Conservation (phyloP, 2,113 vertebrate genomes). For the Willisornis vidua region DNA sequence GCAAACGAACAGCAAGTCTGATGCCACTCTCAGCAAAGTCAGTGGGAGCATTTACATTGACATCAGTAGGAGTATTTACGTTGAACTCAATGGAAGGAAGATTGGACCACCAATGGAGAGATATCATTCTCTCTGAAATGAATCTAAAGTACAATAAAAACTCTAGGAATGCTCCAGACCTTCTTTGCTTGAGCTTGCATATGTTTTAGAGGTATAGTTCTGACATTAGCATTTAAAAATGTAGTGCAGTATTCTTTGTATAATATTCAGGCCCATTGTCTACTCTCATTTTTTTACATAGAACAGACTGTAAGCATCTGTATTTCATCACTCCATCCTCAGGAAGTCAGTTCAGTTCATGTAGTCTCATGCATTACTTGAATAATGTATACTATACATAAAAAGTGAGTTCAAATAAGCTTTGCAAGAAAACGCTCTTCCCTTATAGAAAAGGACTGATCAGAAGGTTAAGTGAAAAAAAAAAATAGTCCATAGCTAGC, state of each 20-base stretch:
- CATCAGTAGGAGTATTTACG: neutral
- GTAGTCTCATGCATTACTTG: slow-evolving; percentile 12
- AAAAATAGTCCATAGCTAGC: neutral
- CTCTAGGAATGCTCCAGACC: neutral
- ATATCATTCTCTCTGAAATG: neutral
- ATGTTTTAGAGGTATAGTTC: neutral
- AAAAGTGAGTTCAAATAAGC: slow-evolving; percentile 4
- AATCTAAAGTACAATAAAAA: neutral
- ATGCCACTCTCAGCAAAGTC: neutral
- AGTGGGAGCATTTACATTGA: neutral
- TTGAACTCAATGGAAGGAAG: neutral
- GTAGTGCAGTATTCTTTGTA: neutral
- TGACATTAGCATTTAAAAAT: neutral
- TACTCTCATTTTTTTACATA: neutral
- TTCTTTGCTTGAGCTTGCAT: neutral
- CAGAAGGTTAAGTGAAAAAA: neutral
- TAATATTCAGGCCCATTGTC: slow-evolving; percentile 17
- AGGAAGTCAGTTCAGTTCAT: neutral
- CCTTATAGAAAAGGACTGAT: neutral
- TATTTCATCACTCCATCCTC: slow-evolving; percentile 28
- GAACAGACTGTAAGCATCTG: neutral
- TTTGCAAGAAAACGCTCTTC: neutral
- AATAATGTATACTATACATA: slow-evolving; percentile 27
- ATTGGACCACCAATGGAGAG: neutral
- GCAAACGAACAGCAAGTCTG: neutral